Evolutionary conservation across 2,113 vertebrate species (phyloP).

Genomic region (Cyanoliseus patagonus): DNA sequence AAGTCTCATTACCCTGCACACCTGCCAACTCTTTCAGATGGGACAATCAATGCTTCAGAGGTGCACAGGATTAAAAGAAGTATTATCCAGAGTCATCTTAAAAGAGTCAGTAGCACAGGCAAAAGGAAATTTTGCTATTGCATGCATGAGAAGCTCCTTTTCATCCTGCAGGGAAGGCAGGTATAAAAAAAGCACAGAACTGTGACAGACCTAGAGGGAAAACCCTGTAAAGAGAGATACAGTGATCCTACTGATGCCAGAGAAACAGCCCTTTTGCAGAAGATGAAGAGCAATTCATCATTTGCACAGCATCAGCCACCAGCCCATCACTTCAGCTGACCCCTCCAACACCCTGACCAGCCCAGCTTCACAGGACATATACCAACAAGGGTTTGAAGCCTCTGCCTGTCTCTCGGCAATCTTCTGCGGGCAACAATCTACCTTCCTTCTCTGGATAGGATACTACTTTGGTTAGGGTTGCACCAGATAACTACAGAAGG

Average conservation of each 20-base stretch:
- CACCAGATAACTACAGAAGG: not conserved
- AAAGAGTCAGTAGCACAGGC: not conserved
- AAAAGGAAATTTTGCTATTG: not conserved
- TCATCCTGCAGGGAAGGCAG: not conserved
- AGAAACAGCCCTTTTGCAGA: not conserved
- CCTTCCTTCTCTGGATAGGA: not conserved
- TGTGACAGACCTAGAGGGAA: not conserved
- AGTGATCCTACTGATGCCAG: not conserved
- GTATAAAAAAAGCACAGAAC: not conserved
- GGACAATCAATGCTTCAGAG: not conserved
- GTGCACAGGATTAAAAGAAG: not conserved
- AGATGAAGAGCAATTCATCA: not conserved
- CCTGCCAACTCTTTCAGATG: slow-evolving; percentile 12
- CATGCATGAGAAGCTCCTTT: not conserved
- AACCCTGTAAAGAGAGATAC: not conserved
- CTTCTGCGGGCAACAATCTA: not conserved
- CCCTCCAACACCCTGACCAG: not conserved
- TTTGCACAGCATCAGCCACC: not conserved
- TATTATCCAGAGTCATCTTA: not conserved
- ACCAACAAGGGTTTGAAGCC: rapidly evolving
- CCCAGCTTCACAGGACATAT: rapidly evolving
- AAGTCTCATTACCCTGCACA: not conserved
- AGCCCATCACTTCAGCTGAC: not conserved
- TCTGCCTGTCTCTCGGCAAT: not conserved
- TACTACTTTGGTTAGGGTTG: not conserved